Conservation (phyloP, 2,888 invertebrate species). For the Nephrotoma flavescens region DNA sequence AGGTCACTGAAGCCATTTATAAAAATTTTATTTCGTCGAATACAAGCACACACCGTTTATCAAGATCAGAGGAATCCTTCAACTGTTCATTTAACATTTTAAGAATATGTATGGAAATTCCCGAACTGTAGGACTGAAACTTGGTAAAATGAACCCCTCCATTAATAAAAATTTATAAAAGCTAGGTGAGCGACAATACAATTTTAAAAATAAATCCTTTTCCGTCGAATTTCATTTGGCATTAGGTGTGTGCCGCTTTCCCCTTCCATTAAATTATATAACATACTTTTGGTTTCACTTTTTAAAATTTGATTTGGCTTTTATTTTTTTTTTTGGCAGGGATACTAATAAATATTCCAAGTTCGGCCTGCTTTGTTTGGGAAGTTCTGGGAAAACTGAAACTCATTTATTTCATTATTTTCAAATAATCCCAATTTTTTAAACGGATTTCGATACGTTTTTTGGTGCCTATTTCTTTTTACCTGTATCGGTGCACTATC, state of each 20-base stretch:
- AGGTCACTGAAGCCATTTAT: neutral
- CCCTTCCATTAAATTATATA: neutral
- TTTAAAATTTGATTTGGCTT: neutral
- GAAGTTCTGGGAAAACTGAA: too few relatives aligned
- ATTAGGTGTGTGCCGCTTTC: too few relatives aligned
- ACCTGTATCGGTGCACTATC: too few relatives aligned
- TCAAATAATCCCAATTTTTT: too few relatives aligned
- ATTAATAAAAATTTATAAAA: slow-evolving; percentile 3
- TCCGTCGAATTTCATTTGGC: too few relatives aligned
- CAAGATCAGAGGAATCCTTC: neutral
- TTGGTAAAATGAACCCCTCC: neutral
- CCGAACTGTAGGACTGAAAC: neutral
- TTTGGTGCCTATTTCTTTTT: too few relatives aligned
- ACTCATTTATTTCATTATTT: too few relatives aligned
- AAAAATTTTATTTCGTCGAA: neutral
- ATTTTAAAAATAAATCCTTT: neutral
- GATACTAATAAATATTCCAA: too few relatives aligned
- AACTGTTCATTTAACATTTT: neutral
- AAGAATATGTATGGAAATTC: neutral
- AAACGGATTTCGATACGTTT: too few relatives aligned
- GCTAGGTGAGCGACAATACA: neutral
- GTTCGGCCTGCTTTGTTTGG: too few relatives aligned
- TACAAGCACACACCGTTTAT: neutral
- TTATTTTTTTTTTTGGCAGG: too few relatives aligned
- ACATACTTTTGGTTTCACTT: neutral